A percentile compares a stretch with the other conserved stretches of the same genome.
Conservation (phyloP, 2,113 vertebrate genomes). For the Dasyornis broadbenti region DNA sequence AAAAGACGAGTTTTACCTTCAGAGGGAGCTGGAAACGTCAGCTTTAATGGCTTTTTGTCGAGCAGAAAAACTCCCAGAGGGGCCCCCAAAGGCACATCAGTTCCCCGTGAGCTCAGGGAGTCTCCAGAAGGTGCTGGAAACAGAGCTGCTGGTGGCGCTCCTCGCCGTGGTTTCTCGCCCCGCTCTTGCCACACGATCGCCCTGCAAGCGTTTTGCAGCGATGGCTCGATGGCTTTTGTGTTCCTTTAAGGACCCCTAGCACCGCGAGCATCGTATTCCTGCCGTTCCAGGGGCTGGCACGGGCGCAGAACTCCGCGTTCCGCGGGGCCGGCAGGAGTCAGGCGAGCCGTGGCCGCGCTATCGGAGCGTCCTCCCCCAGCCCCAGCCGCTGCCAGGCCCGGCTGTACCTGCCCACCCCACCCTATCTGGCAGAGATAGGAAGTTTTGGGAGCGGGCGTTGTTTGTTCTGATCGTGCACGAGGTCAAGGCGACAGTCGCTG, state of each 20-base stretch:
- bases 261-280: neutral
- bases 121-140: neutral
- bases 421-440: neutral
- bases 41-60: neutral
- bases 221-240: neutral
- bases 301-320: conserved; percentile 43
- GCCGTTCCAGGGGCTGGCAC: conserved; percentile 52
- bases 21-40: neutral
- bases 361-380: conserved; percentile 1
- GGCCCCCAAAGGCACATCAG: neutral
- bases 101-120: neutral
- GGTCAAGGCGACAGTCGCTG: neutral
- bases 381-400: neutral
- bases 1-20: neutral
- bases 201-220: neutral
- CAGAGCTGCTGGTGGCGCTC: neutral
- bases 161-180: neutral
- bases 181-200: neutral
- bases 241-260: neutral
- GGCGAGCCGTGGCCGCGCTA: too few relatives aligned
- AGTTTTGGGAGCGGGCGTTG: neutral
- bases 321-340: neutral
- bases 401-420: neutral
- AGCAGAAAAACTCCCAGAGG: too few relatives aligned
- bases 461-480: neutral